A percentile compares a stretch with the other conserved stretches of the same genome.
phyloP scores from a whole-genome alignment of 2,888 invertebrate genomes.

The Petrophora chlorosata region DNA sequence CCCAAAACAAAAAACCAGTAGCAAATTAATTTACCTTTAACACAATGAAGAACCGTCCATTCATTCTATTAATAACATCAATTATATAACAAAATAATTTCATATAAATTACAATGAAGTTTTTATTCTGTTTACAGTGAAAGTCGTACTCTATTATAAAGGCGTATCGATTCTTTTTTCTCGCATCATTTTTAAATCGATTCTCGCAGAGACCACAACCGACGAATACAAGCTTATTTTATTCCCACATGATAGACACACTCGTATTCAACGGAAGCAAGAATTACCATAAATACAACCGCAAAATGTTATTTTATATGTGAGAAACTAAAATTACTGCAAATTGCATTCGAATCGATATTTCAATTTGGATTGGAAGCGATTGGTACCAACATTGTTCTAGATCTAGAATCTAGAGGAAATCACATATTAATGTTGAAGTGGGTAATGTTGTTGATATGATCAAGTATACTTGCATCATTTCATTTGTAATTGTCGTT shows the following conservation, averaged over 20 bases:
- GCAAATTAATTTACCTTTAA: conserved; percentile 32
- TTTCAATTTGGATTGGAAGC: conserved; percentile 14
- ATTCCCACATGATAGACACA: conserved; percentile 69
- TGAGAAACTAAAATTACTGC: conserved; percentile 35
- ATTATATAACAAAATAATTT: conserved; percentile 51
- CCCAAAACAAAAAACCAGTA: conserved; percentile 15
- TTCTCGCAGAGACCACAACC: conserved; percentile 40
- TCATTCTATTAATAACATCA: conserved; percentile 45
- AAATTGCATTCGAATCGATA: conserved; percentile 20
- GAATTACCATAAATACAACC: conserved; percentile 41
- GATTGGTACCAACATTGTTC: conserved; percentile 1
- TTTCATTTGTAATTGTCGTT: too few species aligned
- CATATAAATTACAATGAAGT: conserved; percentile 45
- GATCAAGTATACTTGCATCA: too few species aligned
- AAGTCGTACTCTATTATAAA: conserved; percentile 52
- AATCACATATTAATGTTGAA: too few species aligned
- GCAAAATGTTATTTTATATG: conserved; percentile 46
- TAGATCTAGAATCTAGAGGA: too few species aligned
- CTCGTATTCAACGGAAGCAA: conserved; percentile 62
- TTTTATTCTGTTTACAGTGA: conserved; percentile 44
- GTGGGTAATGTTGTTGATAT: too few species aligned
- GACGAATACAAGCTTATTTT: conserved; percentile 41
- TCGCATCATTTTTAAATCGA: conserved; percentile 48
- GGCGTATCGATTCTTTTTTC: conserved; percentile 63
- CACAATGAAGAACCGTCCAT: conserved; percentile 27